Base-by-base conservation (phyloP, 2,888 invertebrate species). In the Aradus depressus region DNA sequence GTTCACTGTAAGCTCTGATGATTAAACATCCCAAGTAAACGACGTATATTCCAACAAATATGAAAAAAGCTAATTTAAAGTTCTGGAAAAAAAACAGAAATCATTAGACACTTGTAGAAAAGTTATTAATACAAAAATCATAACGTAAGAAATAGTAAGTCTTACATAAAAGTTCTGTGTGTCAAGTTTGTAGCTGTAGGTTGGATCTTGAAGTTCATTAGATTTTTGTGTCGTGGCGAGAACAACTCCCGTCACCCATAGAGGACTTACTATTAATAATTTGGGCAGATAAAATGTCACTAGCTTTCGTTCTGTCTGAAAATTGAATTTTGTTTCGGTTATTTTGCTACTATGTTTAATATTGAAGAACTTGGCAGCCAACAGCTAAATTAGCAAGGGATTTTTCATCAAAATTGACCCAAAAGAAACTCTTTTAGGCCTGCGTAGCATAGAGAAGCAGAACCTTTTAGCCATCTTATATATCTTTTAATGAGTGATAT, bases 241-340 rank as follows among this genome's bases (percentile, higher is more conserved):
- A 19, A 86, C 81, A 56, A 93, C 76, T 8, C 87, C 86, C 1
- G 90, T 84, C 48, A 85, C 70, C 89, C 92, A 95, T 53, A 93
- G 74, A 62, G 86, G 75, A 5, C 85, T 81, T 1, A 96, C 88
- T 8, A 96, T 75, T 44, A 91, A 70, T 28, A 91, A 66, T 72
- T 97, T 97, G 37, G 91, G 86, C 58, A 91, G 67, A 70, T 96
- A 96, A 70, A 97, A 97, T 22, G 85, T 80, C 32, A 84, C 64
- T 59, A 91, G 80, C 56, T 81, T 73, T 58, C 95, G 72, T 67
- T 93, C 91, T 64, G 91, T 93, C 87, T 96, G 75, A 26, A 64
- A 65, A 18, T 21, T 32, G 16, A 10, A 28, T 28, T 28, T 10
- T 10, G 10, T 10, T 28, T 28, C n/a, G n/a, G n/a, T n/a, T n/a